These are phyloP conservation scores for Caenorhabditis sinica DNA, from an alignment of 2,888 invertebrate genomes.

Conservation along the genomic window DNA sequence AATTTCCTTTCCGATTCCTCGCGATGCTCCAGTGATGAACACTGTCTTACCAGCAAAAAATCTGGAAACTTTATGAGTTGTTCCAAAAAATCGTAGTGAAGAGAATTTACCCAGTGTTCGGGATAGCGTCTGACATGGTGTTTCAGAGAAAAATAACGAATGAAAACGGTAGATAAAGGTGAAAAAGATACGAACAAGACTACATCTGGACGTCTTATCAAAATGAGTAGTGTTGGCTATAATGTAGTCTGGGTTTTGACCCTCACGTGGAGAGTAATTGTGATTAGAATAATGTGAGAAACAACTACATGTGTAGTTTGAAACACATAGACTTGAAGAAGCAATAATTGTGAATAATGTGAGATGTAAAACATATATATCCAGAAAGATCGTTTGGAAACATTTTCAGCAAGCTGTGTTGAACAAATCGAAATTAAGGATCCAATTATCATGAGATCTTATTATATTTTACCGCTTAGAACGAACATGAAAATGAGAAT, in stretches of 20 bases:
- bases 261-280: background rate
- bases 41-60: slow-evolving; percentile 69
- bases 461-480: no score
- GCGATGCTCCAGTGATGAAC: slow-evolving; percentile 71
- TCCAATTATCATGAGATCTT: no score
- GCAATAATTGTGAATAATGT: no score
- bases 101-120: slow-evolving; percentile 31
- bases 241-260: slow-evolving; percentile 19
- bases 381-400: no score
- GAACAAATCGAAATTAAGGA: no score
- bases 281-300: background rate
- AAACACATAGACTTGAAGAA: no score
- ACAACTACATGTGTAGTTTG: background rate
- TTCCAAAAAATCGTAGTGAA: background rate
- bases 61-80: slow-evolving; percentile 33
- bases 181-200: slow-evolving; percentile 38
- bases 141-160: background rate
- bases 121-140: slow-evolving; percentile 31
- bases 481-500: no score
- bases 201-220: slow-evolving; percentile 27
- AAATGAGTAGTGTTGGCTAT: slow-evolving; percentile 8
- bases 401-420: no score
- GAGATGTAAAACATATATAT: no score
- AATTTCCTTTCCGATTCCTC: slow-evolving; percentile 74
- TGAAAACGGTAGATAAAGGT: slow-evolving; percentile 7